phyloP scores from a whole-genome alignment of 1,140 invertebrate species.

The Rhynchophorus ferrugineus region DNA sequence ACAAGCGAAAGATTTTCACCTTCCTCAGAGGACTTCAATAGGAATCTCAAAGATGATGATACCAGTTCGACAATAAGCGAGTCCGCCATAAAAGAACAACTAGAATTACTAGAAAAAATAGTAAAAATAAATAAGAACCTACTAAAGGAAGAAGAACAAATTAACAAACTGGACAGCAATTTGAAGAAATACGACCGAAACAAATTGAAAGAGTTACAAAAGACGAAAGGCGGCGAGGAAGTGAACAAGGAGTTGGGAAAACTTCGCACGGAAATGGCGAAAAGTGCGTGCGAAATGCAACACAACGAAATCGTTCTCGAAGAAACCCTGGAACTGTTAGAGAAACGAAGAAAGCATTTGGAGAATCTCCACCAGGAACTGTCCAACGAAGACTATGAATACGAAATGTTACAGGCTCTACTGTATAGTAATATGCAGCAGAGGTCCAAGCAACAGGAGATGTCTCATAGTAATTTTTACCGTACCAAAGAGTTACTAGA shows the following conservation, averaged over 20 bases:
- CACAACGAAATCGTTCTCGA: slow-evolving; percentile 53
- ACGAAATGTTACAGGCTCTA: slow-evolving; percentile 39
- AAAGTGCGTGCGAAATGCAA: slow-evolving; percentile 56
- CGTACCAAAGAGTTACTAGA: slow-evolving; percentile 42
- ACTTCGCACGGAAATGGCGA: slow-evolving; percentile 48
- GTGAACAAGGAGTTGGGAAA: slow-evolving; percentile 45
- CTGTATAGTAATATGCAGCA: slow-evolving; percentile 31
- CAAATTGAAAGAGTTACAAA: slow-evolving; percentile 32
- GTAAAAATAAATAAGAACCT: slow-evolving; percentile 63
- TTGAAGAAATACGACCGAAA: slow-evolving; percentile 56
- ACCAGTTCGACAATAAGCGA: slow-evolving; percentile 36
- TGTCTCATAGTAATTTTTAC: slow-evolving; percentile 23
- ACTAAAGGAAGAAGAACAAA: slow-evolving; percentile 59
- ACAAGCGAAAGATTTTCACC: slow-evolving; percentile 45
- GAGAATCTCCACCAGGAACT: slow-evolving; percentile 58
- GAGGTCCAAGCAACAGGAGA: slow-evolving; percentile 16
- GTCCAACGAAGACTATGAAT: slow-evolving; percentile 53
- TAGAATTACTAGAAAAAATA: slow-evolving; percentile 62
- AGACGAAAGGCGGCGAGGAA: slow-evolving; percentile 43
- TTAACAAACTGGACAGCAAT: slow-evolving; percentile 57
- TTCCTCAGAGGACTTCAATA: slow-evolving; percentile 46
- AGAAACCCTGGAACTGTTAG: slow-evolving; percentile 54
- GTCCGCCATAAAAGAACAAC: slow-evolving; percentile 45
- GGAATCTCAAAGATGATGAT: slow-evolving; percentile 45
- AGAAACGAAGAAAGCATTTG: slow-evolving; percentile 53